Conservation (phyloP, 2,797 vertebrate species). For the Anguilla obscura region DNA sequence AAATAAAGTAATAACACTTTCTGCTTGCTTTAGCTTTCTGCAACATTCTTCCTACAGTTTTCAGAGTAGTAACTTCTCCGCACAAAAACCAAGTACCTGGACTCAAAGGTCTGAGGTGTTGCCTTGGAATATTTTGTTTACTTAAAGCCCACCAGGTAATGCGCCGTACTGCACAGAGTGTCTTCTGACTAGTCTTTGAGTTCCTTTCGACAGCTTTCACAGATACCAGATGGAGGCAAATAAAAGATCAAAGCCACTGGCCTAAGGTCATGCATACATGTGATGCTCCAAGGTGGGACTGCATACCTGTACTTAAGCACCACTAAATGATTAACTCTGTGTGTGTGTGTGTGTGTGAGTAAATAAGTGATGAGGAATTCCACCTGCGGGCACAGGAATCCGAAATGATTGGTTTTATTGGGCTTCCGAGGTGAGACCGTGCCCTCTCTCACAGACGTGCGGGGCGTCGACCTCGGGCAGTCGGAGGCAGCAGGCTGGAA, state of each 20-base stretch:
- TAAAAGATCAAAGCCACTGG: slow-evolving; percentile 21
- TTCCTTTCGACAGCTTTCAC: slow-evolving; percentile 27
- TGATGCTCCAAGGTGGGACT: slow-evolving; percentile 21
- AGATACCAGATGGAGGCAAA: slow-evolving; percentile 1
- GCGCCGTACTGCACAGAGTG: not conserved
- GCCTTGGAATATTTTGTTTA: not conserved
- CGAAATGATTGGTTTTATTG: not conserved
- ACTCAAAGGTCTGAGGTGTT: not conserved
- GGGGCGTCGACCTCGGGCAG: not conserved
- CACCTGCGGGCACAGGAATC: not conserved
- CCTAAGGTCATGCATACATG: slow-evolving; percentile 22
- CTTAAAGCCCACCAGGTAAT: not conserved
- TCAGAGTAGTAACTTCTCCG: not conserved
- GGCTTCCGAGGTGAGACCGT: not conserved
- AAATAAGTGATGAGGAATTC: slow-evolving; percentile 49
- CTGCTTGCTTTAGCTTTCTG: not conserved
- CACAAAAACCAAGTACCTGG: not conserved
- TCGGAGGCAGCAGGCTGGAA: slow-evolving; percentile 3
- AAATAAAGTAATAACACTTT: not conserved
- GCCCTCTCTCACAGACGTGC: not conserved
- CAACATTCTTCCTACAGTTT: not conserved
- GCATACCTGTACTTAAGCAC: slow-evolving; percentile 43
- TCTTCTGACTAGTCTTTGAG: not conserved
- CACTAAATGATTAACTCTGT: slow-evolving; percentile 54
- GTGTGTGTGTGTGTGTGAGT: slow-evolving; percentile 45